Evolutionary conservation across 1,140 invertebrate species (phyloP), one percentile per base, ranked within the genome.

Genomic region (Eriosoma lanigerum): DNA sequence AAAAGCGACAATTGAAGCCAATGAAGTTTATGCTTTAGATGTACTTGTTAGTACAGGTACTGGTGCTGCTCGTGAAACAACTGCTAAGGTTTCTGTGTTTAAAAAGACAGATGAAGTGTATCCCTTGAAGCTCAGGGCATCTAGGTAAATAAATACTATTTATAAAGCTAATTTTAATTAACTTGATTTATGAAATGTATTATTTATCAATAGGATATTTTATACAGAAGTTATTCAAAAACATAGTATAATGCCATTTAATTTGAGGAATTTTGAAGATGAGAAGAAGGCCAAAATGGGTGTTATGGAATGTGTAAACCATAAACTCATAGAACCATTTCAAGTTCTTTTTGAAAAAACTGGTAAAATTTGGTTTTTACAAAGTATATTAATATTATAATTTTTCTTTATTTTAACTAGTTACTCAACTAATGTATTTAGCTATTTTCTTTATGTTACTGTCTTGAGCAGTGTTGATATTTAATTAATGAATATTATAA

Each of bases 11-110:
- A 93, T 99, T 87, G 96, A 98, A 86, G 92, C 94, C 78, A 92
- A 98, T 87, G 98, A 99, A 89, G 97, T 99, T 3, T 99, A 99
- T 89, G 97, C 95, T 46, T 94, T 99, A 89, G 98, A 99, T 90
- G 94, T 99, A 17, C 89, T 99, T 56, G 90, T 99, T 68, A 97
- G 95, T 85, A 94, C 94, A 66, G 97, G 96, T 50, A 96, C 97
- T 86, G 96, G 94, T 83, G 87, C 91, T 82, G 90, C 90, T 84
- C 92, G 93, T 84, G 96, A 98, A 87, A 91, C 93, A 86, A 95
- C 98, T 83, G 94, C 96, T 19, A 90, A 96, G 84, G 96, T 97
- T 56, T 97, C 98, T 58, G 95, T 99, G 84, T 99, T 95, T 87
- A 99, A 98, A 88, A 98, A 98, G 89, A 98, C 96, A 82, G 97